These are phyloP conservation scores for Epinephelus malabaricus DNA, from an alignment of 2,797 vertebrate species.

Conservation along the genomic window DNA sequence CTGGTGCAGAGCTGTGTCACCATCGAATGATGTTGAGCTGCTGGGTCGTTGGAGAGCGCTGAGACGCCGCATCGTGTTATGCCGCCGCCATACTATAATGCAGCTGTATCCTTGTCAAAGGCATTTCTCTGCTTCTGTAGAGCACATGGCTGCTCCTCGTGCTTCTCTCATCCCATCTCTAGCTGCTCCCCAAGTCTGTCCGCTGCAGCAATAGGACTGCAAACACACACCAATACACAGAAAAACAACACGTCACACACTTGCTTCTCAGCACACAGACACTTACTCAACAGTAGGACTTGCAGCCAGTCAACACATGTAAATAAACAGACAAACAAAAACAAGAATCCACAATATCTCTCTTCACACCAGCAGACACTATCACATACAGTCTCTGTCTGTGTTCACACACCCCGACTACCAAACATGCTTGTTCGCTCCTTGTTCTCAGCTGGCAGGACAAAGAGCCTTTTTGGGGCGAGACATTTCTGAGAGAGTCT, in stretches of 20 bases:
- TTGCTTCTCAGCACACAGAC: conserved; percentile 29
- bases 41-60: conserved; percentile 27
- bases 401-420: conserved; percentile 62
- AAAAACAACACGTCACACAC: conserved; percentile 8
- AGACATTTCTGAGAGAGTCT: conserved; percentile 76
- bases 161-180: conserved; percentile 76
- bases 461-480: conserved; percentile 71
- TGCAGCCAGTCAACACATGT: conserved; percentile 24
- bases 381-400: conserved; percentile 46
- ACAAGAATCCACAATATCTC: conserved; percentile 48
- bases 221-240: conserved; percentile 25
- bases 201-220: conserved; percentile 57
- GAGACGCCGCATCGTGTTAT: conserved; percentile 56
- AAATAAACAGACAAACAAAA: conserved; percentile 39
- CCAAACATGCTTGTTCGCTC: conserved; percentile 70
- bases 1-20: conserved; percentile 45
- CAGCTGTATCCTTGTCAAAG: conserved; percentile 68
- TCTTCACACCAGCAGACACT: conserved; percentile 49
- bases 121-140: conserved; percentile 65
- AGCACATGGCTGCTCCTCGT: conserved; percentile 77
- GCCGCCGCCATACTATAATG: conserved; percentile 52
- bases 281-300: conserved; percentile 40
- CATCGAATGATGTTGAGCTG: conserved; percentile 51
- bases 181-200: conserved; percentile 56
- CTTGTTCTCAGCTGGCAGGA: conserved; percentile 71